phyloP scores from a whole-genome alignment of 2,113 vertebrate species.

The Tylochromis polylepis region DNA sequence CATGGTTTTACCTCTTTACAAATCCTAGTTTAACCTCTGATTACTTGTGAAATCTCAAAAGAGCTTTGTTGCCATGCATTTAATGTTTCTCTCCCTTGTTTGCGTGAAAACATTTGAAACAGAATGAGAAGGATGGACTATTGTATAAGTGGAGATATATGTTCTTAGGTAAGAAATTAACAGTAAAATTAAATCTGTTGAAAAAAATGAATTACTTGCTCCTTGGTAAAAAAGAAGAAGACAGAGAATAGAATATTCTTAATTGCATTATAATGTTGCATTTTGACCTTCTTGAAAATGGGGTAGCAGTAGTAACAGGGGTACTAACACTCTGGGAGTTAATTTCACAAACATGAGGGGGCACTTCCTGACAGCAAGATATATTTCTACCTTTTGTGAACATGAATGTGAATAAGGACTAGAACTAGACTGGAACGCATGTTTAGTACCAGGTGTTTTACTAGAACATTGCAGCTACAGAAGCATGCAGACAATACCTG shows the following conservation, averaged over 20 bases:
- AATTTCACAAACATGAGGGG: accelerated
- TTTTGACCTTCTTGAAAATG: background rate
- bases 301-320: background rate
- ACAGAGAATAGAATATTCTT: background rate
- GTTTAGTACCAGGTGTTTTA: background rate
- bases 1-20: background rate
- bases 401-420: background rate
- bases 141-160: background rate
- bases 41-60: background rate
- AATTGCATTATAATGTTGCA: background rate
- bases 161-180: background rate
- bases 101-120: background rate
- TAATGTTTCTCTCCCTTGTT: background rate
- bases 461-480: background rate
- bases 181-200: background rate
- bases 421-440: accelerated
- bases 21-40: background rate
- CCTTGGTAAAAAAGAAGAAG: background rate
- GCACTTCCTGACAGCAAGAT: background rate
- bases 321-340: background rate
- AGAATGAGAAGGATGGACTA: background rate
- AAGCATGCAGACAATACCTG: background rate
- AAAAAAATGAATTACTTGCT: background rate
- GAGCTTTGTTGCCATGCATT: background rate
- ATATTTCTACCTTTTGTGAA: background rate